Evolutionary conservation across 2,888 invertebrate genomes (phyloP).

Genomic region (Andricus quercusramuli): DNA sequence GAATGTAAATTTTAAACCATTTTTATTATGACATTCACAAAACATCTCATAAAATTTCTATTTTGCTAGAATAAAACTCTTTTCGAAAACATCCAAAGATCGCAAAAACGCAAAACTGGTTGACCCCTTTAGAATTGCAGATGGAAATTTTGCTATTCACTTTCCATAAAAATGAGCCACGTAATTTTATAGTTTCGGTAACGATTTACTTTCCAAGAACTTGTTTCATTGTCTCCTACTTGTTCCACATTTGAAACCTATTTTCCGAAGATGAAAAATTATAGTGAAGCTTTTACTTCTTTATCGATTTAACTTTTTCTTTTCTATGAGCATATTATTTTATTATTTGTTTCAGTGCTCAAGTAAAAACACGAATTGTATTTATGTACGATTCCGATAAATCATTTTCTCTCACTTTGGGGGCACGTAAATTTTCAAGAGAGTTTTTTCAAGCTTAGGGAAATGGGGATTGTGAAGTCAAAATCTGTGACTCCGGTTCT

Average conservation of each 20-base stretch:
- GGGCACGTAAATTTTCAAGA: not conserved
- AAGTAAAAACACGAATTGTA: not conserved
- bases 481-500: constrained; percentile 43
- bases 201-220: not conserved
- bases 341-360: not conserved
- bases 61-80: not conserved
- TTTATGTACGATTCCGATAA: not conserved
- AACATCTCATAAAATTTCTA: not conserved
- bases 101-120: not conserved
- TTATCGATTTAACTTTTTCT: not conserved
- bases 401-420: not conserved
- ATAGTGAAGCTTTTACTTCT: not conserved
- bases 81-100: not conserved
- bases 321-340: not conserved
- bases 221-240: not conserved
- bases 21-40: not conserved
- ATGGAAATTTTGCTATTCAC: not conserved
- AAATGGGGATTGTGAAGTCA: constrained; percentile 44
- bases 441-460: constrained; percentile 2
- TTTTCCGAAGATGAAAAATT: not conserved
- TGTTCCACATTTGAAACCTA: not conserved
- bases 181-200: not conserved
- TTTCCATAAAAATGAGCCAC: not conserved
- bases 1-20: too few species aligned
- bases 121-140: not conserved